A percentile compares a stretch with the other conserved stretches of the same genome.
Evolutionary conservation across 1,140 invertebrate species (phyloP).

Genomic region (Eubasilissa regina): DNA sequence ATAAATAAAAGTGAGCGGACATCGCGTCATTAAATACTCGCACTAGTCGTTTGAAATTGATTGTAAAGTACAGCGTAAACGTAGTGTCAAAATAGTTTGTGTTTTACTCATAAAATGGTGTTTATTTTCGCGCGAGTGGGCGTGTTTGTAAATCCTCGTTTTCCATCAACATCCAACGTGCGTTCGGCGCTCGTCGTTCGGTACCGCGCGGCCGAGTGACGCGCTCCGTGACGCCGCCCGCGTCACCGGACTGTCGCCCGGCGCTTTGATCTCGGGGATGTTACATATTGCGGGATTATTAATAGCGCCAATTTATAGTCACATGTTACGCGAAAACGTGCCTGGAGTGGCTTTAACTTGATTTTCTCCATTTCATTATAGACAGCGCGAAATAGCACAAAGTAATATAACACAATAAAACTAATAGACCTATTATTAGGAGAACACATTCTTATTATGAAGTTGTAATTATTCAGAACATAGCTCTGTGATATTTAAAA

Average conservation of each 20-base stretch:
- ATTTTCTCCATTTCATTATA: no score
- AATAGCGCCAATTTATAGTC: not conserved
- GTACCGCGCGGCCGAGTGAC: not conserved
- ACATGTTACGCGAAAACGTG: not conserved
- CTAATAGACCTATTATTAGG: no score
- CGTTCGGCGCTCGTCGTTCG: not conserved
- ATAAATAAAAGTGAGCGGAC: no score
- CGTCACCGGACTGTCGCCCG: not conserved
- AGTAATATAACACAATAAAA: no score
- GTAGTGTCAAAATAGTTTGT: not conserved
- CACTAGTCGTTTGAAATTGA: no score
- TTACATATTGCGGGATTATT: not conserved
- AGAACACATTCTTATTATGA: no score
- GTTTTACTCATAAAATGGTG: not conserved
- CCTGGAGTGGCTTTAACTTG: no score
- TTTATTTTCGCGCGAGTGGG: constrained; percentile 15
- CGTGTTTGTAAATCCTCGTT: constrained; percentile 18
- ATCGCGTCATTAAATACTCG: no score
- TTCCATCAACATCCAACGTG: constrained; percentile 1
- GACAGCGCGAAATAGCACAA: no score
- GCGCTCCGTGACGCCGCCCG: not conserved
- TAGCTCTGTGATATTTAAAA: no score
- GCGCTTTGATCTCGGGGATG: constrained; percentile 18
- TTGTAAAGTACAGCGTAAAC: not conserved
- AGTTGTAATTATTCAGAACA: no score